Percentiles rank a stretch among this genome's conserved stretches.
Conservation (phyloP, 2,113 vertebrate species). For the Entosphenus tridentatus region DNA sequence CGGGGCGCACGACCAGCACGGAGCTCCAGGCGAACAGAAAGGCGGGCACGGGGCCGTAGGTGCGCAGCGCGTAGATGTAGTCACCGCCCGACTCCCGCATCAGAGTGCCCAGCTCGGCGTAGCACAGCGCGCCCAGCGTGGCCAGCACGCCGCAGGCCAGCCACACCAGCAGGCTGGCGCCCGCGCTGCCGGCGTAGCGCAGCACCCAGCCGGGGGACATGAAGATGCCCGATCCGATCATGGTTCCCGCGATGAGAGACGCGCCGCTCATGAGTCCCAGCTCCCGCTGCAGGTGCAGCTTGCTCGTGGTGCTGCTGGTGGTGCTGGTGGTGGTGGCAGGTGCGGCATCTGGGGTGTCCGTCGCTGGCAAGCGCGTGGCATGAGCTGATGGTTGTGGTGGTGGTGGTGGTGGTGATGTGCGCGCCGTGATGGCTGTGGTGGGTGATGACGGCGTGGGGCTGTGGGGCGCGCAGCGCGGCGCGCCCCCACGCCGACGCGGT, state of each 20-base stretch:
- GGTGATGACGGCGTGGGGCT: no score
- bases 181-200: constrained; percentile 61
- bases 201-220: constrained; percentile 68
- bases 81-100: constrained; percentile 44
- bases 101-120: constrained; percentile 37
- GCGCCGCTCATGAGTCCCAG: constrained; percentile 28
- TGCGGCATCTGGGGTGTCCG: no score
- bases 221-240: constrained; percentile 72
- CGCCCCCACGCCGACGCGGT: no score
- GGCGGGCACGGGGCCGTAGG: constrained; percentile 34
- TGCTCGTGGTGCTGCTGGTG: neutral
- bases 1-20: constrained; percentile 29
- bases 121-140: constrained; percentile 39
- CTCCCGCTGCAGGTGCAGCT: constrained; percentile 20
- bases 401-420: no score
- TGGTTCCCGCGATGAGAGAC: constrained; percentile 49
- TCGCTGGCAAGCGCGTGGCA: no score
- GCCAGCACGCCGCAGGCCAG: constrained; percentile 61
- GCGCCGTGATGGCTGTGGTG: no score
- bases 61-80: constrained; percentile 41
- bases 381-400: no score
- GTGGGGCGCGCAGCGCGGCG: no score
- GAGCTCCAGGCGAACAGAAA: constrained; percentile 33
- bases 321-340: no score
- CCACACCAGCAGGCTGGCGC: constrained; percentile 54